These are phyloP conservation scores for Plebejus melissa DNA, from an alignment of 2,888 invertebrate species.

Conservation along the genomic window DNA sequence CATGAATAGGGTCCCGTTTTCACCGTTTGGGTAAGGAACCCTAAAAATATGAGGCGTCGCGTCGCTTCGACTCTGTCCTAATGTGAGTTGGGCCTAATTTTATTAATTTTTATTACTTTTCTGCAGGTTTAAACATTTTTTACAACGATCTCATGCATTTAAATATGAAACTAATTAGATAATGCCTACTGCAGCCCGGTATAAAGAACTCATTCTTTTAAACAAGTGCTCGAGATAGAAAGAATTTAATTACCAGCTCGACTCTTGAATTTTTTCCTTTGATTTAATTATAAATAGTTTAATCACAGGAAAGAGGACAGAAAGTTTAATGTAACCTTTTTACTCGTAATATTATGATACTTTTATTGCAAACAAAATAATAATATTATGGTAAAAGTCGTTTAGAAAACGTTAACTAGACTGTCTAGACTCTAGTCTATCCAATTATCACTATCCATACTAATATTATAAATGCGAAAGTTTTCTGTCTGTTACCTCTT, in stretches of 20 bases:
- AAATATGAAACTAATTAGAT: conserved; percentile 17
- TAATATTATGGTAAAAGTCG: no score
- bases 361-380: neutral
- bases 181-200: conserved; percentile 8
- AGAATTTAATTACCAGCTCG: conserved; percentile 15
- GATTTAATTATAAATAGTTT: conserved; percentile 12
- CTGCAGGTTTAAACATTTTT: neutral
- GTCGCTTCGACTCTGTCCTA: no score
- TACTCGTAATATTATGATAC: neutral
- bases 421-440: no score
- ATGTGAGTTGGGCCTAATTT: no score
- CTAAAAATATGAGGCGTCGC: no score
- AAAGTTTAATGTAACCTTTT: neutral
- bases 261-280: conserved; percentile 13
- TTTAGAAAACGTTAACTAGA: no score
- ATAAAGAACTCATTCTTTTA: conserved; percentile 23
- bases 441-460: no score
- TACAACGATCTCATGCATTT: neutral
- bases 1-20: no score
- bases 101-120: neutral
- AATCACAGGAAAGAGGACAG: neutral
- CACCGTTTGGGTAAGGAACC: no score
- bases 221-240: conserved; percentile 10
- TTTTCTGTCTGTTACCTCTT: no score
- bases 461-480: no score